Conservation (phyloP, 2,797 vertebrate species). For the Capromys pilorides region DNA sequence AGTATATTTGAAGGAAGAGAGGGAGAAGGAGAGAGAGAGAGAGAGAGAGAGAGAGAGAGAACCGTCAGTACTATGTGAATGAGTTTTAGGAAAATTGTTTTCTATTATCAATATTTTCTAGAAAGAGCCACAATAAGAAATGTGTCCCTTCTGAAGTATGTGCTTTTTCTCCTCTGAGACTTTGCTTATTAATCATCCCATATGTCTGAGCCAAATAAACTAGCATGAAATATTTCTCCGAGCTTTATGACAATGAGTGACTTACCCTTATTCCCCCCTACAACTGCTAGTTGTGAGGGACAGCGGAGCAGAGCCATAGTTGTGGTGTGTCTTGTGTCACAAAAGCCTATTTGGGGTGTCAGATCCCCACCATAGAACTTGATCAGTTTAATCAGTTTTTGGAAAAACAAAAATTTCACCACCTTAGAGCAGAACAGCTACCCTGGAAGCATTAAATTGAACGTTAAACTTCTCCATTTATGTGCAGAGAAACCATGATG, state of each 20-base stretch:
- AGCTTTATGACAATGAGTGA: background rate
- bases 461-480: background rate
- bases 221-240: background rate
- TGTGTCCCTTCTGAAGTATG: slow-evolving; percentile 3
- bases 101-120: slow-evolving; percentile 65
- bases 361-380: background rate
- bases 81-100: slow-evolving; percentile 59
- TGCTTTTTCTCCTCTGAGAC: slow-evolving; percentile 61
- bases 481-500: background rate
- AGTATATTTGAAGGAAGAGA: no score
- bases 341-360: background rate
- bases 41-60: no score
- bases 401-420: background rate
- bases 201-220: slow-evolving; percentile 26
- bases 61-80: slow-evolving; percentile 36
- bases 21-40: no score
- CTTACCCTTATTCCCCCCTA: background rate
- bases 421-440: background rate
- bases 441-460: slow-evolving; percentile 6
- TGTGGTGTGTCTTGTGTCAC: background rate
- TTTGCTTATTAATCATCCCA: slow-evolving; percentile 18
- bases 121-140: background rate
- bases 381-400: background rate
- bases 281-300: background rate
- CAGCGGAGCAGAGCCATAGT: background rate